Evolutionary conservation across 2,113 vertebrate species (phyloP).

Genomic region (Heliornis fulica): DNA sequence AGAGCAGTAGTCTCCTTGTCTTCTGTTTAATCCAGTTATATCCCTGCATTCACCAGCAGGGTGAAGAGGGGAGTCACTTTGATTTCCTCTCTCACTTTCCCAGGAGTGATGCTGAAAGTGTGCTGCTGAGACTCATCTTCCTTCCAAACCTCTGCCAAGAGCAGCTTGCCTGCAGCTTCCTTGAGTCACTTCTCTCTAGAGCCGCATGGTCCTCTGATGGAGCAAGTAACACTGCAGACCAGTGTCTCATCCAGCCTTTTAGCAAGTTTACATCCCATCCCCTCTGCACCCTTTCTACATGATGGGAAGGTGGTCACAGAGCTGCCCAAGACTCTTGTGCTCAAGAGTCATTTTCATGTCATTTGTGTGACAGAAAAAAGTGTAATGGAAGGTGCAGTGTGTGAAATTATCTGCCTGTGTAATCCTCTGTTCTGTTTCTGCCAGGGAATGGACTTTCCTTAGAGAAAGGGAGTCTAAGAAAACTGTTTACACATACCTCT

Average conservation of each 20-base stretch:
- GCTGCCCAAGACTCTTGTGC: background rate
- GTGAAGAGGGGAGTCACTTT: background rate
- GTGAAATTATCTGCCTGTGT: background rate
- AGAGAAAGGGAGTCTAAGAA: background rate
- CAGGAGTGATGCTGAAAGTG: background rate
- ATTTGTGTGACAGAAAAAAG: background rate
- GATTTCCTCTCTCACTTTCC: background rate
- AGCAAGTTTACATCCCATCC: background rate
- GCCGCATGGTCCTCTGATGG: background rate
- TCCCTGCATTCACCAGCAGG: accelerated
- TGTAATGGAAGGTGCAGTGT: background rate
- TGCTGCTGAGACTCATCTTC: background rate
- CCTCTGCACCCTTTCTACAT: background rate
- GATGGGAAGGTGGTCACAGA: background rate
- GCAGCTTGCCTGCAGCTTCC: background rate
- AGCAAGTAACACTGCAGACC: background rate
- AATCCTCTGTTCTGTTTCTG: background rate
- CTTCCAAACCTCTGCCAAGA: background rate
- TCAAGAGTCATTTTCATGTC: too few species aligned
- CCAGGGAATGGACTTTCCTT: background rate
- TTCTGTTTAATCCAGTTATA: background rate
- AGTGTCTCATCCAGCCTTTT: background rate
- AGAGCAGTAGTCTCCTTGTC: background rate
- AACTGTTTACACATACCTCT: background rate
- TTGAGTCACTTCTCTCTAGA: background rate